Conservation (phyloP, 2,797 vertebrate species). For the Sebastes ruberrimus region DNA sequence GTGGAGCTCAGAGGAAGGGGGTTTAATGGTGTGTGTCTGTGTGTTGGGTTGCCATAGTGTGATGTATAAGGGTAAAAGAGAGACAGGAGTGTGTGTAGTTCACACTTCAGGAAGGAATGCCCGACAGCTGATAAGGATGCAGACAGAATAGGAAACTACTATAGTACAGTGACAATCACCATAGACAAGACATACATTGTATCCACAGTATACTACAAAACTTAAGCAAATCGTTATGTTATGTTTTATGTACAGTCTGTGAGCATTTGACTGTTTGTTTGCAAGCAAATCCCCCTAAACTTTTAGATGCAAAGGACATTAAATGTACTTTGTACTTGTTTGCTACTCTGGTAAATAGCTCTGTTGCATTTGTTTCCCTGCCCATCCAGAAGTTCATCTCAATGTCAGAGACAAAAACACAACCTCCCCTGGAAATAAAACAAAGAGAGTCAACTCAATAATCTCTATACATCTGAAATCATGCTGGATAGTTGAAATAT, state of each 20-base stretch:
- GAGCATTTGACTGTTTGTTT: background rate
- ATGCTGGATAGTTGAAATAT: background rate
- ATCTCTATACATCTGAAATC: background rate
- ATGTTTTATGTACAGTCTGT: background rate
- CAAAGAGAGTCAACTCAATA: background rate
- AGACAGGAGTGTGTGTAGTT: conserved; percentile 13
- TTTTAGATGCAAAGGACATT: background rate
- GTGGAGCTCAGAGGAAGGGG: background rate
- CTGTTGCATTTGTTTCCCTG: background rate
- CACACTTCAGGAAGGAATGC: conserved; percentile 62
- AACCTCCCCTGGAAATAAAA: background rate
- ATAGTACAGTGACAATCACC: background rate
- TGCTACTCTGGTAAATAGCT: background rate
- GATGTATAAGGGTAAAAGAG: background rate
- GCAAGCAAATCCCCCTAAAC: background rate
- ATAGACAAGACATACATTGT: background rate
- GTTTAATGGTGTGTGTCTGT: background rate
- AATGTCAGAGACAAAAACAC: no score
- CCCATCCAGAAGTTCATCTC: background rate
- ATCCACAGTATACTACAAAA: background rate
- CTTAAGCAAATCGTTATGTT: background rate
- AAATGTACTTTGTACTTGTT: background rate
- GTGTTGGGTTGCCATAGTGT: background rate
- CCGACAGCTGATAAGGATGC: conserved; percentile 48
- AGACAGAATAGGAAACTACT: conserved; percentile 15